Evolutionary conservation across 2,113 vertebrate genomes (phyloP).

Genomic region (Cyprinodon variegatus): DNA sequence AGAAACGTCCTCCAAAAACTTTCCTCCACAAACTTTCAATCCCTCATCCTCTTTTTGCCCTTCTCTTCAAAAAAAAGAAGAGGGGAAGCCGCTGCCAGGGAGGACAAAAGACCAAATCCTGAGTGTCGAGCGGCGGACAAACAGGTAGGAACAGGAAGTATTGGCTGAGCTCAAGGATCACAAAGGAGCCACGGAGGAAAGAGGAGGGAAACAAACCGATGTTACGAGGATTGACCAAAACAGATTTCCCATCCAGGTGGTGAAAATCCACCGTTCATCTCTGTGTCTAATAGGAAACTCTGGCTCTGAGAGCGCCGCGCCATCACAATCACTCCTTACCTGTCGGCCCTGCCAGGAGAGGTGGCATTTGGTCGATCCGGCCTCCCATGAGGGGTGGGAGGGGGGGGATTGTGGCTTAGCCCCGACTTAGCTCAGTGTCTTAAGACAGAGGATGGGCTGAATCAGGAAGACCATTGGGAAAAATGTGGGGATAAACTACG

Average conservation of each 20-base stretch:
- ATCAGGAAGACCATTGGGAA: slow-evolving; percentile 59
- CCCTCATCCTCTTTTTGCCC: slow-evolving; percentile 73
- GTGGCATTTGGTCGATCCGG: slow-evolving; percentile 80
- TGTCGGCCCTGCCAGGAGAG: slow-evolving; percentile 77
- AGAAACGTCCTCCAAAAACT: slow-evolving; percentile 85
- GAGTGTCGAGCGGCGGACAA: slow-evolving; percentile 65
- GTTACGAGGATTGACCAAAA: slow-evolving; percentile 69
- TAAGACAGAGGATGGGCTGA: slow-evolving; percentile 56
- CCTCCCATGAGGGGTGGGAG: slow-evolving; percentile 56
- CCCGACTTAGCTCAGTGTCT: slow-evolving; percentile 75
- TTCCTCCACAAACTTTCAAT: slow-evolving; percentile 80
- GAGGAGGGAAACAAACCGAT: slow-evolving; percentile 24
- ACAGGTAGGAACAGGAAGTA: slow-evolving; percentile 67
- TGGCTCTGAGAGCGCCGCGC: slow-evolving; percentile 72
- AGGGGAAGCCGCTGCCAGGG: slow-evolving; percentile 54
- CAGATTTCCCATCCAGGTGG: slow-evolving; percentile 70
- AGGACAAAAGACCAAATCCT: slow-evolving; percentile 69
- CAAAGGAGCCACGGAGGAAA: slow-evolving; percentile 8
- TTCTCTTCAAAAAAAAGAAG: slow-evolving; percentile 65
- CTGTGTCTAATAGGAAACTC: slow-evolving; percentile 82
- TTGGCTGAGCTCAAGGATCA: slow-evolving; percentile 56
- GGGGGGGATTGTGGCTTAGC: slow-evolving; percentile 72
- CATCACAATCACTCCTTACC: slow-evolving; percentile 79
- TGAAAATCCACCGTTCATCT: slow-evolving; percentile 74
- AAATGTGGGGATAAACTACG: slow-evolving; percentile 68